phyloP scores from a whole-genome alignment of 1,140 invertebrate species.

The Hylaeus volcanicus region DNA sequence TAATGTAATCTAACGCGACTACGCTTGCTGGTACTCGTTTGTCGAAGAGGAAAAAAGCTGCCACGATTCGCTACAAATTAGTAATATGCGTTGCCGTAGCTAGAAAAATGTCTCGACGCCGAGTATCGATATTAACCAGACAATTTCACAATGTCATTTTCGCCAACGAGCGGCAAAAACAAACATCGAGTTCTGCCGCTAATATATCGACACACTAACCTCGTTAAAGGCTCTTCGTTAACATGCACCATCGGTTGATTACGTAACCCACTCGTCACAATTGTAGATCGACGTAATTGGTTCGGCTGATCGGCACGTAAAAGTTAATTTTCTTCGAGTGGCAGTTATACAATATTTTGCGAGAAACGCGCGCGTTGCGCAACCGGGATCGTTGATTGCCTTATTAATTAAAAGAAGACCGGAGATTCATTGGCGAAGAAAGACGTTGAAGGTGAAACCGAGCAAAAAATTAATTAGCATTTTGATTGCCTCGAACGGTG shows the following conservation, averaged over 20 bases:
- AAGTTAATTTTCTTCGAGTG: background rate
- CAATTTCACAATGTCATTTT: slow-evolving; percentile 1
- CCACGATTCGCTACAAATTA: background rate
- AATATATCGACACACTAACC: slow-evolving; percentile 7
- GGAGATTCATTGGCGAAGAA: background rate
- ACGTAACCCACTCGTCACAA: background rate
- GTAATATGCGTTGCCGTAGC: too few species aligned
- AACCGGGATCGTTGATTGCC: background rate
- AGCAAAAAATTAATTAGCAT: slow-evolving; percentile 26
- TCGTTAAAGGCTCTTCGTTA: background rate
- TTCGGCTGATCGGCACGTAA: background rate
- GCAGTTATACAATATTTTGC: background rate
- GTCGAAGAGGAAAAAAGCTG: too few species aligned
- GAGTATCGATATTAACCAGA: background rate
- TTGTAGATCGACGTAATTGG: slow-evolving; percentile 18
- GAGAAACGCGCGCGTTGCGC: background rate
- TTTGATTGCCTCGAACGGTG: slow-evolving; percentile 7
- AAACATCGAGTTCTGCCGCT: background rate
- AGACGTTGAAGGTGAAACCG: background rate
- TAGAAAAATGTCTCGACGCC: background rate
- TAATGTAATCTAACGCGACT: too few species aligned
- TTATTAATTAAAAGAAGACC: slow-evolving; percentile 15
- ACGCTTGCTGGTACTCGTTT: too few species aligned
- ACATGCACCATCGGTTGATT: background rate
- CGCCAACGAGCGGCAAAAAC: background rate